Percentiles rank a stretch among this genome's conserved stretches.
Evolutionary conservation across 2,113 vertebrate species (phyloP).

Genomic region (Camelus bactrianus): DNA sequence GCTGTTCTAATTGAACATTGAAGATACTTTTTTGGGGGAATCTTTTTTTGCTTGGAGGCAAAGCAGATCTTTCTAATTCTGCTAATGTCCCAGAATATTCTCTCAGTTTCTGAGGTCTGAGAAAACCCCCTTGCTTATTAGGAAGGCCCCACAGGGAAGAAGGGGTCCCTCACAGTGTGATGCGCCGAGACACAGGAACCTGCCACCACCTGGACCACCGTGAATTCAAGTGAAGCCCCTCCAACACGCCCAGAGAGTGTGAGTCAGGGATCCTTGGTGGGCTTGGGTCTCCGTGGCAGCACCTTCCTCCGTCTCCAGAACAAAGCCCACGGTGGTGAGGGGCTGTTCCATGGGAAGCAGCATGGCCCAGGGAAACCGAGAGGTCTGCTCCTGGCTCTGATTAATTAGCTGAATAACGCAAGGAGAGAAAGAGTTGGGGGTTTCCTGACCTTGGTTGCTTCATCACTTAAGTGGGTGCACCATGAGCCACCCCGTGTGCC

Average conservation of each 20-base stretch:
- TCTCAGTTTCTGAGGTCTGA: neutral
- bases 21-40: neutral
- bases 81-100: neutral
- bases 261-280: neutral
- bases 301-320: neutral
- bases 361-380: neutral
- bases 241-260: neutral
- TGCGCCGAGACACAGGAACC: neutral
- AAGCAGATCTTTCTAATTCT: neutral
- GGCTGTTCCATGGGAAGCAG: fast-evolving
- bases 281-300: neutral
- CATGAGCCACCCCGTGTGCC: neutral
- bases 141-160: neutral
- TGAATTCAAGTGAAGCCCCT: neutral
- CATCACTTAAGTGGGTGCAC: neutral
- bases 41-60: neutral
- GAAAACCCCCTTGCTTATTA: neutral
- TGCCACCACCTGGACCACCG: neutral
- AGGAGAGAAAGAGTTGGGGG: neutral
- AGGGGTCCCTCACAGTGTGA: fast-evolving
- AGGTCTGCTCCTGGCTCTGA: neutral
- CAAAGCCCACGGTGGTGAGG: neutral
- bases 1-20: neutral
- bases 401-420: neutral
- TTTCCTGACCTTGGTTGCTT: neutral